These are phyloP conservation scores for Anoura caudifer DNA, from an alignment of 2,113 vertebrate species.

Conservation along the genomic window DNA sequence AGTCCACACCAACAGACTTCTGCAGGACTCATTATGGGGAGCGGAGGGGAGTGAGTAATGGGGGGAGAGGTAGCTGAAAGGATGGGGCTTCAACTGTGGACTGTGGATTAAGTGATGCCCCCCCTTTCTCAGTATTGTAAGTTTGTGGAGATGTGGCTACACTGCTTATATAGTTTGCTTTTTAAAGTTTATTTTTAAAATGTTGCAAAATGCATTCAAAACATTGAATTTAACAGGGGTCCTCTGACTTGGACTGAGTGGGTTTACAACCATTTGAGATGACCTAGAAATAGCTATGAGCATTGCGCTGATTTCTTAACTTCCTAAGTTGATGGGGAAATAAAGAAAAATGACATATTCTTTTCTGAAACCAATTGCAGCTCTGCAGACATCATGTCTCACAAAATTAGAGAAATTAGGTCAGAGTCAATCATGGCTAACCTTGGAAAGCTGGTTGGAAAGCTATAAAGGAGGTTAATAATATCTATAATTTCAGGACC, in stretches of 20 bases:
- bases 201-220: background rate
- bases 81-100: background rate
- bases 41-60: no score
- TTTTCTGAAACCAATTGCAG: conserved; percentile 21
- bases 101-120: background rate
- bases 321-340: background rate
- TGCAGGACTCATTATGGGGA: background rate
- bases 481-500: background rate
- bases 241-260: background rate
- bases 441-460: conserved; percentile 2
- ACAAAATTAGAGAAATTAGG: conserved; percentile 52
- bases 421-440: conserved; percentile 15
- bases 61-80: background rate
- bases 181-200: background rate
- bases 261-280: background rate
- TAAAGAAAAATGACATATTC: background rate
- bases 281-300: background rate
- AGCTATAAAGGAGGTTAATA: conserved; percentile 37
- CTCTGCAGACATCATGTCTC: conserved; percentile 1
- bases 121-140: background rate
- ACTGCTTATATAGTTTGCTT: background rate
- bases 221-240: background rate
- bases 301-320: background rate
- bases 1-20: background rate
- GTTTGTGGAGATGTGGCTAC: background rate